phyloP scores from a whole-genome alignment of 2,797 vertebrate species.

The Sebastes vulpes region DNA sequence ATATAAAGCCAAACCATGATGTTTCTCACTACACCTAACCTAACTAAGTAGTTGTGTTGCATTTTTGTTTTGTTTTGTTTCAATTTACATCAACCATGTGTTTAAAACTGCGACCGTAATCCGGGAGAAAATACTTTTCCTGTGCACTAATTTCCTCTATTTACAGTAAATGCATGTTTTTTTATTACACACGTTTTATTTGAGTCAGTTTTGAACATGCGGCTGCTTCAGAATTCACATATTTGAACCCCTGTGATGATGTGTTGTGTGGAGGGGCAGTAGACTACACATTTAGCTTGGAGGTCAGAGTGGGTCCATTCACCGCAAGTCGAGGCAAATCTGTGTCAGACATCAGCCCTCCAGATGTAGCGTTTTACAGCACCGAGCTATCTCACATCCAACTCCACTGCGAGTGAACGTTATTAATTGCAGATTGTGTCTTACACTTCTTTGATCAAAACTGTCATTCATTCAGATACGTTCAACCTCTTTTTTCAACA shows the following conservation, averaged over 20 bases:
- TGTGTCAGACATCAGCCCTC: conserved; percentile 31
- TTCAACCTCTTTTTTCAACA: not conserved
- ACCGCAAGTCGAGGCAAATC: conserved; percentile 16
- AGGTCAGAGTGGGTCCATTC: conserved; percentile 12
- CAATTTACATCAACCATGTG: too few species aligned
- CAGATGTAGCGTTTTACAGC: conserved; percentile 32
- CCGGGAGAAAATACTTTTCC: too few species aligned
- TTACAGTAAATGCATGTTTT: too few species aligned
- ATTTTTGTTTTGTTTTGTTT: too few species aligned
- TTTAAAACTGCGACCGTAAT: too few species aligned
- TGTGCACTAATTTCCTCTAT: too few species aligned
- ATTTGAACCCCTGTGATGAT: not conserved
- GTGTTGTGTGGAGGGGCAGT: not conserved
- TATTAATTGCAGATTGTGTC: conserved; percentile 9
- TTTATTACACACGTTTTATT: too few species aligned
- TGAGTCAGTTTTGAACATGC: too few species aligned
- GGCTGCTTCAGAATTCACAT: too few species aligned
- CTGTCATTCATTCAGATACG: not conserved
- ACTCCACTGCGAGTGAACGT: not conserved
- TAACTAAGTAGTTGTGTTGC: too few species aligned
- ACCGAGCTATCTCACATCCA: not conserved
- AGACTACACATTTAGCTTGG: not conserved
- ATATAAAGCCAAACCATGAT: too few species aligned
- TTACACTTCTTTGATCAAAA: not conserved
- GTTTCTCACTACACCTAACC: too few species aligned